Base-by-base conservation (phyloP, 2,888 invertebrate species). In the Clistopyga incitator region DNA sequence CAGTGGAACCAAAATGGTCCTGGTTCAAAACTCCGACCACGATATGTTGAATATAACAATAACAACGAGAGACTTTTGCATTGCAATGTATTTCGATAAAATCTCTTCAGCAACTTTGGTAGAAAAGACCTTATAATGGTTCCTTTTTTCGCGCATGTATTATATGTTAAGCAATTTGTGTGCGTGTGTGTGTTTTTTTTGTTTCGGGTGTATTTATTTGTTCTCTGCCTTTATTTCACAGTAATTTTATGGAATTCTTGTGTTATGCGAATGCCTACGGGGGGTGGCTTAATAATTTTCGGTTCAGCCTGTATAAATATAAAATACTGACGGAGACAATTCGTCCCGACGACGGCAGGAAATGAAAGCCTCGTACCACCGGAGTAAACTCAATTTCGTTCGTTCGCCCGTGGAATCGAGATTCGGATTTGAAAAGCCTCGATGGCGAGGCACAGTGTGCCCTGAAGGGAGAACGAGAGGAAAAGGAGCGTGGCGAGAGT, bases 321-420 rank as follows among this genome's bases (percentile, higher is more conserved):
- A 42, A 81, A 70, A 64, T 64, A 65, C 38, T 78, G 61, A 72
- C 67, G 59, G 42, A 77, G 76, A 77, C 79, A 84, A 84, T 80
- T 84, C 77, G 76, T 82, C 38, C 47, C 59, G 59, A 72, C 52
- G 59, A 68, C 72, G 67, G 59, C 74, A 68, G 82, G 84, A 80
- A 84, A 82, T 80, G 79, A 70, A 82, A 61, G 34, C 52, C 67
- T 76, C 70, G 74, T 71, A 52, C 42, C 25, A 29, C 15, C 75
- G 75, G 11, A 71, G 77, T 76, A 82, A 76, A 84, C 76, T 79
- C 76, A 76, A 84, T 79, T 74, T 64, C 59, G 75, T 52, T 76
- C 76, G 64, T 50, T 77, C 64, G 71, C 20, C 20, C 72, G 79
- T 79, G 56, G 71, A 81, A 81, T 84, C 74, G 81, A 70, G 74